These are phyloP conservation scores for Pipistrellus pipistrellus DNA, from an alignment of 2,797 vertebrate species.

Conservation along the genomic window DNA sequence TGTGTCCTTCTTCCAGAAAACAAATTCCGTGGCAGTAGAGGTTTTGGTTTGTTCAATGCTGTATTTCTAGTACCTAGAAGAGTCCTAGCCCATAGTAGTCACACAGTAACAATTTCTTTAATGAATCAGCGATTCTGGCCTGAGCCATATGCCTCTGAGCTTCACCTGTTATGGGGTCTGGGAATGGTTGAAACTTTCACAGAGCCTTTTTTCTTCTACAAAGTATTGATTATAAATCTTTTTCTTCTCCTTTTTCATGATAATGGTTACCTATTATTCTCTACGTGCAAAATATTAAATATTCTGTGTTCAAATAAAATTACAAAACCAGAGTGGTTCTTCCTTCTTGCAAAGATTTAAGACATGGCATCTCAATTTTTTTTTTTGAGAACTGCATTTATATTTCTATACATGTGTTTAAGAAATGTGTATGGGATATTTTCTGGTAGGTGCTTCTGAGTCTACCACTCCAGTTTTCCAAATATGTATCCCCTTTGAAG, in stretches of 20 bases:
- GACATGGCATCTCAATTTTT: background rate
- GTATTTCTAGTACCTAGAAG: background rate
- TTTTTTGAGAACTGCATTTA: background rate
- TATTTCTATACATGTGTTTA: background rate
- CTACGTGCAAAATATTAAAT: constrained; percentile 15
- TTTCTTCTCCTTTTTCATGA: constrained; percentile 66
- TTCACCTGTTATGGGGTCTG: background rate
- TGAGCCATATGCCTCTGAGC: background rate
- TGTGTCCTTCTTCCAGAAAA: background rate
- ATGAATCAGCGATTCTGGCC: constrained; percentile 22
- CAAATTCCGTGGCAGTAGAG: background rate
- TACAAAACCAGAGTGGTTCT: background rate
- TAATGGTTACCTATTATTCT: constrained; percentile 74
- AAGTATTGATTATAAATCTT: constrained; percentile 78
- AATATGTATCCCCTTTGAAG: constrained; percentile 22
- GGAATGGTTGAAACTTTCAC: background rate
- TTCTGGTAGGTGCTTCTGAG: background rate
- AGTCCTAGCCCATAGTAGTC: background rate
- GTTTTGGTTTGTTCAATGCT: background rate
- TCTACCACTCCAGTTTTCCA: background rate
- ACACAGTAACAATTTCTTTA: background rate
- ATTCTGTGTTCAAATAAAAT: constrained; percentile 22
- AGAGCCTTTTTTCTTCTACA: background rate
- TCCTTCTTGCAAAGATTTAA: constrained; percentile 2
- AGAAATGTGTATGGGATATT: background rate